These are phyloP conservation scores for Acestrorhynchus altus DNA, from an alignment of 2,797 vertebrate species.

Conservation along the genomic window DNA sequence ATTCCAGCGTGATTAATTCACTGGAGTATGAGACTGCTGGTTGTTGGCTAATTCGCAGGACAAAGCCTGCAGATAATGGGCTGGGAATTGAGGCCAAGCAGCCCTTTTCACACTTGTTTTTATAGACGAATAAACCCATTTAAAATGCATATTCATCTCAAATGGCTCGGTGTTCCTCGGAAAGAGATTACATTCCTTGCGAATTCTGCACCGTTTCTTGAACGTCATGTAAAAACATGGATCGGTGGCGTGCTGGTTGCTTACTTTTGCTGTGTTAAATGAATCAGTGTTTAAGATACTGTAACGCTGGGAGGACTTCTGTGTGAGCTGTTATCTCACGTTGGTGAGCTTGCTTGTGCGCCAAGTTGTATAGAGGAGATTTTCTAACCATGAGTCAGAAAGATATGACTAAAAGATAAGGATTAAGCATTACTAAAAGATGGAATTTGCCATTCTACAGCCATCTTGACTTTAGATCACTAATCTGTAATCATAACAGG, in stretches of 20 bases:
- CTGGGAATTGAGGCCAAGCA: slow-evolving; percentile 18
- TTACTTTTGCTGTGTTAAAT: neutral
- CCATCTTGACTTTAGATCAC: slow-evolving; percentile 41
- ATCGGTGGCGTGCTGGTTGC: slow-evolving; percentile 6
- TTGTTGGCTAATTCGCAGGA: slow-evolving; percentile 56
- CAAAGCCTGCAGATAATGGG: slow-evolving; percentile 54
- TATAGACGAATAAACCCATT: neutral
- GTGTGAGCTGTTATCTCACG: slow-evolving; percentile 21
- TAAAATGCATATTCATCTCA: neutral
- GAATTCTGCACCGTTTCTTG: neutral
- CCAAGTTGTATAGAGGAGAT: slow-evolving; percentile 29
- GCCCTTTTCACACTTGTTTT: neutral
- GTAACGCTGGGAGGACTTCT: slow-evolving; percentile 8
- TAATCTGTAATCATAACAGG: slow-evolving; percentile 54
- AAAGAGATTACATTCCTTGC: neutral
- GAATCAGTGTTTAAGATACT: slow-evolving; percentile 4
- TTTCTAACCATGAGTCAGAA: slow-evolving; percentile 42
- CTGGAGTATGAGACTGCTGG: slow-evolving; percentile 60
- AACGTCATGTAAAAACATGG: neutral
- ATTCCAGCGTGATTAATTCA: slow-evolving; percentile 75
- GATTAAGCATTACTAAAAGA: slow-evolving; percentile 46
- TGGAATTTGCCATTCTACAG: slow-evolving; percentile 42
- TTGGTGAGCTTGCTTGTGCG: neutral
- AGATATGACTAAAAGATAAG: slow-evolving; percentile 46
- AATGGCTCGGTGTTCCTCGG: too few relatives aligned